A percentile compares a stretch with the other conserved stretches of the same genome.
Evolutionary conservation across 2,113 vertebrate genomes (phyloP).

Genomic region (Oriolus oriolus): DNA sequence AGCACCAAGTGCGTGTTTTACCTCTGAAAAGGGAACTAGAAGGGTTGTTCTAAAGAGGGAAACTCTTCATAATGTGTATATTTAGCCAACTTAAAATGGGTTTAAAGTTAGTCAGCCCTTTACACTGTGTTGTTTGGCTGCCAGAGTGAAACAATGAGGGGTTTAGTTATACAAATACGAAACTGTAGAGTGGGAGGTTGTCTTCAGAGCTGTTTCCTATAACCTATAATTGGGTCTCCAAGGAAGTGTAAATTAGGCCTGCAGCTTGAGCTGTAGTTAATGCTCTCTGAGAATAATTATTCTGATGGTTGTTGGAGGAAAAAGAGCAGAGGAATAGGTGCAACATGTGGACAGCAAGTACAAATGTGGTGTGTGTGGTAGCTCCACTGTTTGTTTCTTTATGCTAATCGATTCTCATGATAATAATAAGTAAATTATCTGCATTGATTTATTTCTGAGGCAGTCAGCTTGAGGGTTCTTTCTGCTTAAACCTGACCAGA

Average conservation of each 20-base stretch:
- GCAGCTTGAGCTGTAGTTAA: conserved; percentile 59
- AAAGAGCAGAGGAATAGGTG: conserved; percentile 7
- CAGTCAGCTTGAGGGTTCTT: background rate
- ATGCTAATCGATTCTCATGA: background rate
- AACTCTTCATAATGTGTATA: background rate
- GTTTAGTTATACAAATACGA: conserved; percentile 54
- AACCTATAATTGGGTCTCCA: conserved; percentile 74
- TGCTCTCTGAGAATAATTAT: conserved; percentile 73
- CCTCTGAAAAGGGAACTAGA: background rate
- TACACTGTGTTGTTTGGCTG: background rate
- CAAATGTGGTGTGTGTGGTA: background rate
- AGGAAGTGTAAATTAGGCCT: conserved; percentile 60
- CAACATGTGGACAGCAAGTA: background rate
- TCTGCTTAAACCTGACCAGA: background rate
- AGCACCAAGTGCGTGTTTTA: background rate
- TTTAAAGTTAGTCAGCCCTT: background rate
- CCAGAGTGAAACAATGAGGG: background rate
- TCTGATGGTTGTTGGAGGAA: conserved; percentile 25
- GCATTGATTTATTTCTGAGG: conserved; percentile 10
- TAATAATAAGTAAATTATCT: conserved; percentile 2
- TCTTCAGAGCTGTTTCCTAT: conserved; percentile 62
- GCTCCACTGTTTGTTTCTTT: conserved; percentile 5
- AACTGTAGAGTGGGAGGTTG: conserved; percentile 19
- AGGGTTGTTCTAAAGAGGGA: background rate
- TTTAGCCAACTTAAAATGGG: background rate